Evolutionary conservation across 1,140 invertebrate species (phyloP).

Genomic region (Ceratitis capitata): DNA sequence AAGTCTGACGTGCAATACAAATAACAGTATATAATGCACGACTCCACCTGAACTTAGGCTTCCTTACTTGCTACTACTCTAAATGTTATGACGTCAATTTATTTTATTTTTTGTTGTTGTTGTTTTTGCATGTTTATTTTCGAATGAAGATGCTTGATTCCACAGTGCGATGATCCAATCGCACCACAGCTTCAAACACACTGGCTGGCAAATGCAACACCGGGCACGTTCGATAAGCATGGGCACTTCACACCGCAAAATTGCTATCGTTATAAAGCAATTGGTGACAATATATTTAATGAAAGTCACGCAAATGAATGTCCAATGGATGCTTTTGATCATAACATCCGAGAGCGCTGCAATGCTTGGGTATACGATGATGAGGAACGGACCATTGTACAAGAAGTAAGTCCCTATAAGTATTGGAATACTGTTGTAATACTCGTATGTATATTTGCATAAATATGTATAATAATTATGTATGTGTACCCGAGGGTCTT

Average conservation of each 20-base stretch:
- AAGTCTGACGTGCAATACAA: too few relatives aligned
- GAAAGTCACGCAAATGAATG: conserved; percentile 51
- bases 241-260: conserved; percentile 54
- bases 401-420: conserved; percentile 65
- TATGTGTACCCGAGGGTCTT: too few relatives aligned
- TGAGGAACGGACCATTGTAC: conserved; percentile 69
- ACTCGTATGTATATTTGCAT: neutral
- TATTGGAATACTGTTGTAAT: neutral
- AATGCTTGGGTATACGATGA: conserved; percentile 67
- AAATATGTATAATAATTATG: too few relatives aligned
- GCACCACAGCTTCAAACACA: conserved; percentile 58
- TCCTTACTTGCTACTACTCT: too few relatives aligned
- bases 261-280: conserved; percentile 51
- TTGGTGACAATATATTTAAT: neutral
- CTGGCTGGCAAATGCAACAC: conserved; percentile 66
- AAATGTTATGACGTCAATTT: neutral
- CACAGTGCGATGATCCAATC: conserved; percentile 66
- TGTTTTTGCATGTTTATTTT: neutral
- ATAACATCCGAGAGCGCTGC: conserved; percentile 57
- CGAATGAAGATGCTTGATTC: conserved; percentile 66
- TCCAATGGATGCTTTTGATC: conserved; percentile 53
- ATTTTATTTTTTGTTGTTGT: neutral
- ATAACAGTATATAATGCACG: too few relatives aligned
- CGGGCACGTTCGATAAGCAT: conserved; percentile 54
- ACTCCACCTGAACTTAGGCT: too few relatives aligned